phyloP scores from a whole-genome alignment of 2,113 vertebrate species.

The Poecile atricapillus region DNA sequence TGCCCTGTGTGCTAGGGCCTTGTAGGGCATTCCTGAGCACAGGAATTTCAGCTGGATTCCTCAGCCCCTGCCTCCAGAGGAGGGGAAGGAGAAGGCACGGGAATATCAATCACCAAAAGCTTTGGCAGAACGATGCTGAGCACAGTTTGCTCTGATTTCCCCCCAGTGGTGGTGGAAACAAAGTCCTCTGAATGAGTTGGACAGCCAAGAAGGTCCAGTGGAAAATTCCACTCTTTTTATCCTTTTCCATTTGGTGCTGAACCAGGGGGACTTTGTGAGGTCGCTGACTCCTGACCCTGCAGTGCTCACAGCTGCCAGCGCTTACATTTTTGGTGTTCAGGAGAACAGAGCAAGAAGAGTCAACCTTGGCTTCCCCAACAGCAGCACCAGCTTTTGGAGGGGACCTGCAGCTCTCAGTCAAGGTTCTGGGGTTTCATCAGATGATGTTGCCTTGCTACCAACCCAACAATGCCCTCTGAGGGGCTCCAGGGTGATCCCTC shows the following conservation, averaged over 20 bases:
- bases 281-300: rapidly evolving
- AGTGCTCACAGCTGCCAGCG: not conserved
- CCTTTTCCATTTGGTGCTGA: not conserved
- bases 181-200: not conserved
- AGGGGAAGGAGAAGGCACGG: not conserved
- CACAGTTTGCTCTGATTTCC: not conserved
- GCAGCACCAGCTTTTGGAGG: not conserved
- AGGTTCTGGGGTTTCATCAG: not conserved
- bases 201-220: rapidly evolving
- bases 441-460: not conserved
- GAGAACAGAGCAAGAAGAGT: not conserved
- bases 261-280: not conserved
- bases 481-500: not conserved
- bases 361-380: not conserved
- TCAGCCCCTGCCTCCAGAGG: not conserved
- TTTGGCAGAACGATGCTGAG: not conserved
- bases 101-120: rapidly evolving
- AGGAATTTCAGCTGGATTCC: not conserved
- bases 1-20: not conserved
- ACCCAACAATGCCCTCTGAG: not conserved
- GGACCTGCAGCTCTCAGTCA: not conserved
- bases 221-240: not conserved
- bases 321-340: not conserved
- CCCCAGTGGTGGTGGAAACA: not conserved
- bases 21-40: not conserved